phyloP scores from a whole-genome alignment of 2,888 invertebrate species.

The Hipparchia semele region DNA sequence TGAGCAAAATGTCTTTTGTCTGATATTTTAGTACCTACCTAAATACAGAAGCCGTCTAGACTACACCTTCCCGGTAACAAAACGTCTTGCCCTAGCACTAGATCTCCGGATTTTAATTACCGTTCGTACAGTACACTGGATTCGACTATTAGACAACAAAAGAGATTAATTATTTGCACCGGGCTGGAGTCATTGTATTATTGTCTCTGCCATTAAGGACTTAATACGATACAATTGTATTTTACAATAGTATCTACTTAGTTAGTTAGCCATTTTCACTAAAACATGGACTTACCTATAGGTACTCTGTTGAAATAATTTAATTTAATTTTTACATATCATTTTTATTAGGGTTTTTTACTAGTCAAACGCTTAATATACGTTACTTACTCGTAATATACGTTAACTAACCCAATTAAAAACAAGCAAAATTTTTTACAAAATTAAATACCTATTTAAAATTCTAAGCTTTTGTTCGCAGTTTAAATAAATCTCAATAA shows the following conservation, averaged over 20 bases:
- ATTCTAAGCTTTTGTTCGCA: too few species aligned
- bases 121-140: conserved; percentile 56
- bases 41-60: conserved; percentile 23
- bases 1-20: not conserved
- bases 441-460: too few species aligned
- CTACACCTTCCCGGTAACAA: conserved; percentile 11
- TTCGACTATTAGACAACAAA: conserved; percentile 63
- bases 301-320: too few species aligned
- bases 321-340: too few species aligned
- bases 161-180: conserved; percentile 56
- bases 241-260: too few species aligned
- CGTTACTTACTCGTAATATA: too few species aligned
- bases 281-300: too few species aligned
- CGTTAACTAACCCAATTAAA: too few species aligned
- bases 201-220: conserved; percentile 42
- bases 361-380: too few species aligned
- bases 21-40: conserved; percentile 6
- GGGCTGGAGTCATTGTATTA: conserved; percentile 42
- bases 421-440: too few species aligned
- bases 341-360: too few species aligned
- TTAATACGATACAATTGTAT: not conserved
- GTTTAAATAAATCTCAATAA: not conserved
- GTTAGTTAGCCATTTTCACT: not conserved
- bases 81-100: conserved; percentile 16
- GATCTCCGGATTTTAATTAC: conserved; percentile 52